These are phyloP conservation scores for Tenthredo notha DNA, from an alignment of 2,888 invertebrate species.

Conservation along the genomic window DNA sequence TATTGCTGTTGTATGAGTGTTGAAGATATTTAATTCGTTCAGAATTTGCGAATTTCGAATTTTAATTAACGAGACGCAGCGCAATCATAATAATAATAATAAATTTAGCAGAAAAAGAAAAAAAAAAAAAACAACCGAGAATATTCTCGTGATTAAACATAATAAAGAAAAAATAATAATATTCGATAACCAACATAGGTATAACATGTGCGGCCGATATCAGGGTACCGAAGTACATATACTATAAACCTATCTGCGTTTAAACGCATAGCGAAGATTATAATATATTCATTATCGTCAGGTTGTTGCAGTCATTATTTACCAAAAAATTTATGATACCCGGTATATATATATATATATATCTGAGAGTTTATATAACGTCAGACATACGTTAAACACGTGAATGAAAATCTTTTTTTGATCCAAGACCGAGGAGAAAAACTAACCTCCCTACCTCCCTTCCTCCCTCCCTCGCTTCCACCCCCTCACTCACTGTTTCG, in stretches of 20 bases:
- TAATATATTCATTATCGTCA: neutral
- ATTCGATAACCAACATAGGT: neutral
- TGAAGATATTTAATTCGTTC: neutral
- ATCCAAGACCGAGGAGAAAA: neutral
- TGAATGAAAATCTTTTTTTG: constrained; percentile 40
- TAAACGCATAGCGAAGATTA: neutral
- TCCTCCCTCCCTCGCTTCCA: neutral
- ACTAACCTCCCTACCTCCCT: neutral
- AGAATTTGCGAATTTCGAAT: neutral
- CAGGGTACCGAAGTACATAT: neutral
- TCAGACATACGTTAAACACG: neutral
- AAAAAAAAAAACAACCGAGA: neutral
- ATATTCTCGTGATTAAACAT: neutral
- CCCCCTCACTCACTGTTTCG: neutral
- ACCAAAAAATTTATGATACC: neutral
- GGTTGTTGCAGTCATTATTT: neutral
- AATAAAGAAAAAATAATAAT: neutral
- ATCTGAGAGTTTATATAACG: constrained; percentile 24
- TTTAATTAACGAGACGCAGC: neutral
- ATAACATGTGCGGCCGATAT: neutral
- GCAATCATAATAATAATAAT: neutral
- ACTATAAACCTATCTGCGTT: neutral
- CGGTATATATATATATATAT: too few species aligned
- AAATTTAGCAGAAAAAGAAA: neutral
- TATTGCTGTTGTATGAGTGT: neutral